phyloP scores from a whole-genome alignment of 2,888 invertebrate species.

The Polymixis lichenea region DNA sequence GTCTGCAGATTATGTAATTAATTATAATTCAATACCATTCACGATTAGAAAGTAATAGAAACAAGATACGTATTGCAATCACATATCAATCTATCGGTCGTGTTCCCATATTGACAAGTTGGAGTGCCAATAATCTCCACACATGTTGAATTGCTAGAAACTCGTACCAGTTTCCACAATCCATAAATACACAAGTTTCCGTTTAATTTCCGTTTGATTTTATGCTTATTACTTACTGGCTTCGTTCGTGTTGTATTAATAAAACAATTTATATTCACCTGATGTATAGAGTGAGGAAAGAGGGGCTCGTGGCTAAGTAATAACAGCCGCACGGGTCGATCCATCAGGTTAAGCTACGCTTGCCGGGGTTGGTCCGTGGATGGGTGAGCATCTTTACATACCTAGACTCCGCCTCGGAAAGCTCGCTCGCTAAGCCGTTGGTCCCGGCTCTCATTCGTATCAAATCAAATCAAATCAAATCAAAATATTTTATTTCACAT shows the following conservation, averaged over 20 bases:
- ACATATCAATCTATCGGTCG: slow-evolving; percentile 58
- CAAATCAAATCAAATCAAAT: no score
- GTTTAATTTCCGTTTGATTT: slow-evolving; percentile 45
- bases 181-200: slow-evolving; percentile 38
- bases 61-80: slow-evolving; percentile 40
- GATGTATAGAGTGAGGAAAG: slow-evolving; percentile 17
- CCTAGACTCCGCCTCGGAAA: no score
- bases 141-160: slow-evolving; percentile 48
- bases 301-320: no score
- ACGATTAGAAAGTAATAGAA: slow-evolving; percentile 56
- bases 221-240: slow-evolving; percentile 26
- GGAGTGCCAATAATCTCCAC: slow-evolving; percentile 48
- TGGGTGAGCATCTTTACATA: no score
- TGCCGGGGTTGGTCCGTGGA: no score
- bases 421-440: no score
- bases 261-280: slow-evolving; percentile 36
- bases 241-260: slow-evolving; percentile 20
- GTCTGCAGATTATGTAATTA: slow-evolving; percentile 18
- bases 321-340: no score
- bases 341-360: no score
- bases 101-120: slow-evolving; percentile 55
- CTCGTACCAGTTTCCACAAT: slow-evolving; percentile 38
- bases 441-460: no score
- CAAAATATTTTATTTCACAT: no score
- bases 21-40: slow-evolving; percentile 43